Base-by-base conservation (phyloP, 2,888 invertebrate species). In the Acanthacorydalis orientalis region DNA sequence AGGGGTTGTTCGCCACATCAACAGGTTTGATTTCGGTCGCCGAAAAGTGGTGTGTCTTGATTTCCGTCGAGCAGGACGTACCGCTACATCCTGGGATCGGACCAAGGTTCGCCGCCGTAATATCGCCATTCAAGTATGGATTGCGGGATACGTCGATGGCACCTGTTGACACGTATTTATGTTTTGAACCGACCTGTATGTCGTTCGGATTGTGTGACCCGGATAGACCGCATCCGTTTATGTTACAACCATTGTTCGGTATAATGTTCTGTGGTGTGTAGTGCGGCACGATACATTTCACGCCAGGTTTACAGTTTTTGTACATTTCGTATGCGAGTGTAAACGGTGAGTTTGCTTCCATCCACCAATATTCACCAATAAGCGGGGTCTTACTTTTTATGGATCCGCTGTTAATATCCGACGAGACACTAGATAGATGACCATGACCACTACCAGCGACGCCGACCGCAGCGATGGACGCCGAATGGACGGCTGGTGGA, bases 301-400 rank as follows among this genome's bases (percentile, higher is more conserved):
- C 60, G 44, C 60, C 60, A 39, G 54, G 51, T 7, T 59, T 53
- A 53, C 64, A 66, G 51, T 62, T 62, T 50, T 60, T 61, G 53
- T 58, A 64, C 44, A 60, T 62, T 1, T 64, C 66, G 48, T 63
- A 61, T 1, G 67, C 62, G 44, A 64, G 66, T 54, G 73, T 74
- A 59, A 78, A 71, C 0, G 77, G 77, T 1, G 74, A 74, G 53
- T 76, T 64, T 31, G 72, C 63, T 50, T 68, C 68, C 68, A 74
- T 72, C 78, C 77, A 78, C 77, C 77, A 78, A 60, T 69, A 76
- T 57, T 62, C 4, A 62, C 64, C 23, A 23, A 23, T 23, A 23
- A 23, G 23, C 6, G 23, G 23, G 6, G 23, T 6, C 23, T 23
- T 23, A 23, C 23, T 23, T 23, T 23, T 23, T 23, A 23, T 6